These are phyloP conservation scores for Dunckerocampus dactyliophorus DNA, from an alignment of 2,113 vertebrate genomes.

Conservation along the genomic window DNA sequence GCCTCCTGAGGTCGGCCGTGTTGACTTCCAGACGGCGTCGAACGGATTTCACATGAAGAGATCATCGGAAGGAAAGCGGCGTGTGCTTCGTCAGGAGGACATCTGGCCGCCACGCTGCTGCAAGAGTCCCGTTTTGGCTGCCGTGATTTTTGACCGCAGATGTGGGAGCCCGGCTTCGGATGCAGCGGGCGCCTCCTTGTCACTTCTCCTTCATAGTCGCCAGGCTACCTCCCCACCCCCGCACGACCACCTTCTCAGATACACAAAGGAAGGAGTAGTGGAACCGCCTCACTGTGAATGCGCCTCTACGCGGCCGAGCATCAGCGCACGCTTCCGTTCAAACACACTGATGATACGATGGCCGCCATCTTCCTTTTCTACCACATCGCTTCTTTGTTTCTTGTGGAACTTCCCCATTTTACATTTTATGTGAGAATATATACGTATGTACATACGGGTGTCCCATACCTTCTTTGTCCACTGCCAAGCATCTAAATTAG, in stretches of 20 bases:
- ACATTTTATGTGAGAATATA: no score
- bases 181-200: slow-evolving; percentile 10
- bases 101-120: slow-evolving; percentile 52
- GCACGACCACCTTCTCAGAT: not conserved
- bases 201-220: slow-evolving; percentile 39
- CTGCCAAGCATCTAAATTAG: not conserved
- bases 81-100: slow-evolving; percentile 10
- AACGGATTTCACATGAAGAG: slow-evolving; percentile 62
- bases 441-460: not conserved
- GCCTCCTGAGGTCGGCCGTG: not conserved
- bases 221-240: not conserved
- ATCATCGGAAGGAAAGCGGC: slow-evolving; percentile 44
- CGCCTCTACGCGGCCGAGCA: no score
- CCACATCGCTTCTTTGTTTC: not conserved
- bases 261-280: no score
- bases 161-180: slow-evolving; percentile 33
- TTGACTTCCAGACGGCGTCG: slow-evolving; percentile 29
- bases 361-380: not conserved
- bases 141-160: slow-evolving; percentile 50
- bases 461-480: slow-evolving; percentile 14
- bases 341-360: no score
- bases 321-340: no score
- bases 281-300: slow-evolving; percentile 63
- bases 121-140: slow-evolving; percentile 60
- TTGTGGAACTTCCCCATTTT: no score